Evolutionary conservation across 2,797 vertebrate genomes (phyloP).

Genomic region (Tapera naevia): DNA sequence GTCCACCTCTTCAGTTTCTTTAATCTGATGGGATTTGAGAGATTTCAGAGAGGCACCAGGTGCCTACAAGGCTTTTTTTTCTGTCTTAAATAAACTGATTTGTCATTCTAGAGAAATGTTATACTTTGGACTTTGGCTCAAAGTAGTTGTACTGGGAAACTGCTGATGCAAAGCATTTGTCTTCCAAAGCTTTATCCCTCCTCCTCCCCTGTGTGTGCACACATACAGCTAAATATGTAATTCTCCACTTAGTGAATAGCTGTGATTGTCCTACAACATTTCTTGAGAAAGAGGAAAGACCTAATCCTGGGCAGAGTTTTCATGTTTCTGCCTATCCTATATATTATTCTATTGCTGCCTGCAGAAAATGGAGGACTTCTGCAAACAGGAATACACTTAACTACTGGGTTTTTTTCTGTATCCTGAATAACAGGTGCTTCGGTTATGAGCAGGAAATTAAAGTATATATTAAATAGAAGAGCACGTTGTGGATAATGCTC

Average conservation of each 20-base stretch:
- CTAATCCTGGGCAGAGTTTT: neutral
- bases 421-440: neutral
- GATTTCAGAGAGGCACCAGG: neutral
- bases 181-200: neutral
- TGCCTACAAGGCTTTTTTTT: neutral
- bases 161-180: neutral
- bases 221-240: neutral
- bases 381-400: neutral
- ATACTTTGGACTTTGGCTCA: neutral
- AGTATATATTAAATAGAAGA: neutral
- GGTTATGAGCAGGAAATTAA: conserved; percentile 34
- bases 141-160: neutral
- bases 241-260: neutral
- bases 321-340: neutral
- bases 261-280: neutral
- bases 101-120: neutral
- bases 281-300: neutral
- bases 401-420: neutral
- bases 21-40: neutral
- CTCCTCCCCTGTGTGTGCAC: neutral
- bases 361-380: neutral
- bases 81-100: neutral
- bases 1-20: neutral
- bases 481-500: neutral
- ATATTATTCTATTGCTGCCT: neutral